Base-by-base conservation (phyloP, 2,113 vertebrate species). In the Cebus imitator region DNA sequence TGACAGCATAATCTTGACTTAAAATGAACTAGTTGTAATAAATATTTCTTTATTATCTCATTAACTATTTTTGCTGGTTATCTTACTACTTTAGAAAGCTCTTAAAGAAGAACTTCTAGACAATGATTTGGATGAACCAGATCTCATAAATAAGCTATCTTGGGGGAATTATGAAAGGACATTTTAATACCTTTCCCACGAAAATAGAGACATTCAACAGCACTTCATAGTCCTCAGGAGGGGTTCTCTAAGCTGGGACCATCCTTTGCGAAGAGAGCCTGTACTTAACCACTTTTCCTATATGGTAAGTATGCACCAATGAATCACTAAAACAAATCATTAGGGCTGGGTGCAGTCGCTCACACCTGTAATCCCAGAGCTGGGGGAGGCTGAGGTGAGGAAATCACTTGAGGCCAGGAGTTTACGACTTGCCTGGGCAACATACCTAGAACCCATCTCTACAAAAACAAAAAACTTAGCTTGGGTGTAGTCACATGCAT, bases 221-320 rank as follows among this genome's bases (percentile, higher is more conserved):
- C 32, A 85, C 88, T 94, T 82, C 73, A 81, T 0, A 94, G 94
- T 61, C 43, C 16, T 64, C 45, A 50, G 8, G 80, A 75, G 45
- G 35, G n/a, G n/a, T 75, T n/a, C 18, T 83, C 57, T 84, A 87
- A 64, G 18, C 32, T 92, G 85, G 78, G 25, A 83, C 57, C 18
- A 76, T 23, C 21, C 32, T 86, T 94, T 93, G 76, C 13, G 73
- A 88, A 95, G 52, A 79, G 3, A 83, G 58, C 70, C 8, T 83
- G 55, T 16, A 91, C 25, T 89, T 92, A 91, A 94, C 32, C 16
- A 80, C n/a, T 94, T 95, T 23, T 92, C 64, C 95, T 55, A 92
- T 35, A 37, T 68, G 58, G 25, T 88, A 94, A 97, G 58, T 32
- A 90, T 21, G 43, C 4, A 92, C 50, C 70, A 64, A 89, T 87